These are phyloP conservation scores for Drosophila helvetica DNA, from an alignment of 2,888 invertebrate species.

Conservation along the genomic window DNA sequence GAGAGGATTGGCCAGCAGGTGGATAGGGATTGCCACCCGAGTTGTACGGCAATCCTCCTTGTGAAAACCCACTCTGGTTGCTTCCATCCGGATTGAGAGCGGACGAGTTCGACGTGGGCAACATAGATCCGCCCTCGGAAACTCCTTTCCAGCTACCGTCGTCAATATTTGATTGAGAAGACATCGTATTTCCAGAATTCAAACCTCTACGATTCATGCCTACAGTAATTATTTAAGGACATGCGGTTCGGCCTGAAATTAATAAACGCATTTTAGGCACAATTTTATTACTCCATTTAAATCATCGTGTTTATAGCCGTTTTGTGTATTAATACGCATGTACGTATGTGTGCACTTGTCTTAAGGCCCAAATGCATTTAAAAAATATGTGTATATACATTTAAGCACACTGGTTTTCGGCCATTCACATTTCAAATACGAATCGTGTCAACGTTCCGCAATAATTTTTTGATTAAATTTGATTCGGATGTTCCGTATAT, in stretches of 20 bases:
- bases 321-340: slow-evolving; percentile 38
- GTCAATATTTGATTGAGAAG: slow-evolving; percentile 90
- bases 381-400: slow-evolving; percentile 40
- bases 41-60: slow-evolving; percentile 84
- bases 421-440: slow-evolving; percentile 3
- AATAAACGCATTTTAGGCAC: slow-evolving; percentile 11
- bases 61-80: slow-evolving; percentile 87
- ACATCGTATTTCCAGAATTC: slow-evolving; percentile 85
- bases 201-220: slow-evolving; percentile 92
- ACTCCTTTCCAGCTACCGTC: slow-evolving; percentile 94
- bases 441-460: neutral
- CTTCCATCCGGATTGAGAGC: slow-evolving; percentile 86
- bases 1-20: slow-evolving; percentile 90
- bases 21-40: slow-evolving; percentile 87
- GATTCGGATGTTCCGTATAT: slow-evolving; percentile 23
- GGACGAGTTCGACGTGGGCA: slow-evolving; percentile 88
- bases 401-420: slow-evolving; percentile 21
- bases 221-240: slow-evolving; percentile 80
- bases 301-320: slow-evolving; percentile 11
- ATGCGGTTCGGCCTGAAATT: slow-evolving; percentile 57
- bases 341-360: slow-evolving; percentile 36
- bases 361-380: slow-evolving; percentile 34
- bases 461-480: neutral
- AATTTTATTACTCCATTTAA: slow-evolving; percentile 16
- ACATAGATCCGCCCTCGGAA: slow-evolving; percentile 85